Base-by-base conservation (phyloP, 2,797 vertebrate species). In the Catamblyrhynchus diadema region DNA sequence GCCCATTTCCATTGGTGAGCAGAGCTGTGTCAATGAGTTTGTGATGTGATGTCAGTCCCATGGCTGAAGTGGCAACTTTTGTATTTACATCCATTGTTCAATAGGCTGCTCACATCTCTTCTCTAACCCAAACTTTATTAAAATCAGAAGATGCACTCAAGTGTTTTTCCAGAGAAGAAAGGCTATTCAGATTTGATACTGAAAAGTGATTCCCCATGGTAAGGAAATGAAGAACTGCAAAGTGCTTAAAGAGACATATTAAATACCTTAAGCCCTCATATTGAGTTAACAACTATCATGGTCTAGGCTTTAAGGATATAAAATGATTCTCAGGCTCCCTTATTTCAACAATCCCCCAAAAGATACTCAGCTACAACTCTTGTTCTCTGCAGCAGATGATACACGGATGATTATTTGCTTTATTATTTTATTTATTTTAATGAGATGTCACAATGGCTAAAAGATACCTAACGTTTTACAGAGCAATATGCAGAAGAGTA, bases 241-340 rank as follows among this genome's bases (percentile, higher is more conserved):
- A 97, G 79, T 82, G 37, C 95, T 97, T 91, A 95, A 93, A 96
- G 94, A 96, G 91, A 97, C 88, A 94, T 30, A 96, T 92, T 93
- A 97, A 97, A 97, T 90, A 81, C 79, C 82, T 97, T 96, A 90
- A 96, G 94, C 61, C 88, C 88, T 95, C 57, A 88, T 74, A 79
- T 54, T 97, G 94, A 96, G 96, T 97, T 97, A 97, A 97, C 95
- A 97, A 90, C 93, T 90, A 87, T 60, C 85, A 71, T 20, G 64
- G 86, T 72, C 78, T 81, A 93, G 90, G 66, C 74, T 97, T 95
- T 88, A 96, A 96, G 94, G 92, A 97, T 93, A 96, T 88, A 95
- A 96, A 95, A 80, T 5, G 15, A 86, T 97, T 97, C 88, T 94
- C 93, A 88, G 83, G 80, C 78, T 96, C 79, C 90, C 79, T 94